Percentiles rank a stretch among this genome's conserved stretches.
Evolutionary conservation across 2,888 invertebrate species (phyloP).

Genomic region (Diaperis boleti): DNA sequence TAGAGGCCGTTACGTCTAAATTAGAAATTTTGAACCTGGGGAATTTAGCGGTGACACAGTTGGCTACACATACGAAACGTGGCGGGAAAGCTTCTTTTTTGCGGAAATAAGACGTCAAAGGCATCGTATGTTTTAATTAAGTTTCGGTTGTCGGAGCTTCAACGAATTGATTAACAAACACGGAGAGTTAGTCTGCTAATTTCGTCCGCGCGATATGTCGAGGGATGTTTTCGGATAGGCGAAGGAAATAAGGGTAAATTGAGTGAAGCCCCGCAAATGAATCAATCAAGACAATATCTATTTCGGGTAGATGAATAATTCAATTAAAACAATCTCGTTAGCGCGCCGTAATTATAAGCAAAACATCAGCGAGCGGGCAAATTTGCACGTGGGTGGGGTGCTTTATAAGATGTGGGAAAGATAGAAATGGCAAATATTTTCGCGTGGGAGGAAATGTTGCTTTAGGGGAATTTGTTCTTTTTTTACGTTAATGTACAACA

Average conservation of each 20-base stretch:
- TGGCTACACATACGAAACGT: no score
- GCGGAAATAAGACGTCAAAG: no score
- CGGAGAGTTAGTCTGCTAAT: background rate
- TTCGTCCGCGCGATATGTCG: background rate
- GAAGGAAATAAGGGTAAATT: constrained; percentile 10
- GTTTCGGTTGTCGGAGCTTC: constrained; percentile 3
- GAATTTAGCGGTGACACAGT: no score
- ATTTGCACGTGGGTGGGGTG: background rate
- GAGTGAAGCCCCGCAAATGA: constrained; percentile 7
- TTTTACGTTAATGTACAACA: no score
- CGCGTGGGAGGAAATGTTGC: no score
- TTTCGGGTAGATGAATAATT: background rate
- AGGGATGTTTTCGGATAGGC: background rate
- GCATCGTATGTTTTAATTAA: constrained; percentile 6
- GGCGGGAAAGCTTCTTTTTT: no score
- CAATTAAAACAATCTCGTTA: constrained; percentile 6
- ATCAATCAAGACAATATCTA: constrained; percentile 7
- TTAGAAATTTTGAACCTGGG: no score
- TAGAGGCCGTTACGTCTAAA: no score
- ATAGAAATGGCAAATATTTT: no score
- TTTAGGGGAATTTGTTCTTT: no score
- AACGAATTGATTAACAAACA: constrained; percentile 13
- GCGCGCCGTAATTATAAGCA: background rate
- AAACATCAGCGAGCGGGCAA: background rate
- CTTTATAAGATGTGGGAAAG: no score